Evolutionary conservation across 92 coral and sea anemone species (phyloP).

Genomic region (Zoanthus solanderi): DNA sequence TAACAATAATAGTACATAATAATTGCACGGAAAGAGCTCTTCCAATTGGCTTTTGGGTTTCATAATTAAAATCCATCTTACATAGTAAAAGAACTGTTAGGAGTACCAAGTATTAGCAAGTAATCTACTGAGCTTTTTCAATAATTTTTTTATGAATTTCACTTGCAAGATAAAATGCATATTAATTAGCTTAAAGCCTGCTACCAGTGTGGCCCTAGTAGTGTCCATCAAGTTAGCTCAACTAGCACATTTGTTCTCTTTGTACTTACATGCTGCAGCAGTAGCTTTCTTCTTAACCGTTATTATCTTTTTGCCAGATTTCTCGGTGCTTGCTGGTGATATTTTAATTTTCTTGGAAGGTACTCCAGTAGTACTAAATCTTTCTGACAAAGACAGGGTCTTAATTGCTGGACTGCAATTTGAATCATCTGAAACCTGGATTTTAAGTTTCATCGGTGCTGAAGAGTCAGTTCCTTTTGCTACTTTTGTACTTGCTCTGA

Average conservation of each 20-base stretch:
- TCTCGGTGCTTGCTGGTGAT: constrained; percentile 29
- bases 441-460: constrained; percentile 57
- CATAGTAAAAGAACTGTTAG: no score
- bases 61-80: no score
- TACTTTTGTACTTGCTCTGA: constrained; percentile 55
- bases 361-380: constrained; percentile 58
- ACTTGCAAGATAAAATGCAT: no score
- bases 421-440: constrained; percentile 53
- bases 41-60: no score
- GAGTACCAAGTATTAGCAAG: no score
- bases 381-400: constrained; percentile 54
- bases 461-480: constrained; percentile 29
- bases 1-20: no score
- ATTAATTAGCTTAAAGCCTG: no score
- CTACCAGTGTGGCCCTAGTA: no score
- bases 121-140: no score
- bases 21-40: no score
- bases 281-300: constrained; percentile 66
- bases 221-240: no score
- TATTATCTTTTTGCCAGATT: constrained; percentile 46
- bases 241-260: neutral
- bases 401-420: constrained; percentile 39
- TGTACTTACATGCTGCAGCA: constrained; percentile 37
- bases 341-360: constrained; percentile 45
- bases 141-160: no score